Percentiles rank a stretch among this genome's conserved stretches.
Conservation (phyloP, 2,888 invertebrate genomes). For the Caenorhabditis sp. region DNA sequence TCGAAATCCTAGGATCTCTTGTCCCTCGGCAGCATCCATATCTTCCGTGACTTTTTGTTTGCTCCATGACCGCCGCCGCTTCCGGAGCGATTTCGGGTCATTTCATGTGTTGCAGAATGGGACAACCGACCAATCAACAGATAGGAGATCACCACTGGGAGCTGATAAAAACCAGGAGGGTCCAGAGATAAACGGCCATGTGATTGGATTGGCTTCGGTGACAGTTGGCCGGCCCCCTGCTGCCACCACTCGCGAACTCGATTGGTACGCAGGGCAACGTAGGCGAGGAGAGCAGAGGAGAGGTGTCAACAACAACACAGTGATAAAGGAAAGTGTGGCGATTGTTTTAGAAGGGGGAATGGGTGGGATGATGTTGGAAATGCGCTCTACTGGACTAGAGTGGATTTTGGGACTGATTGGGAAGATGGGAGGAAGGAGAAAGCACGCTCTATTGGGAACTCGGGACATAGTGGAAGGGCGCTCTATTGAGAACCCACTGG, state of each 20-base stretch:
- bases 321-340: too few relatives aligned
- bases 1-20: neutral
- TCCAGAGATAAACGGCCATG: slow-evolving; percentile 47
- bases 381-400: neutral
- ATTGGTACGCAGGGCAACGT: too few relatives aligned
- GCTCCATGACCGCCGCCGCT: slow-evolving; percentile 25
- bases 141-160: neutral
- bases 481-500: too few relatives aligned
- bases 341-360: neutral
- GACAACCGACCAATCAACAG: slow-evolving; percentile 48
- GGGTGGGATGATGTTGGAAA: neutral
- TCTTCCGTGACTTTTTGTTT: slow-evolving; percentile 5
- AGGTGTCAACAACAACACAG: slow-evolving; percentile 14
- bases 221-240: slow-evolving; percentile 32
- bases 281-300: too few relatives aligned
- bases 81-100: slow-evolving; percentile 24
- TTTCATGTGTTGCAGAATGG: slow-evolving; percentile 45
- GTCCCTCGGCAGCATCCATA: neutral
- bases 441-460: too few relatives aligned
- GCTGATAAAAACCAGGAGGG: neutral
- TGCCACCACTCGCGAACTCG: slow-evolving; percentile 31
- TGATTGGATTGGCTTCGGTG: slow-evolving; percentile 39
- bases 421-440: too few relatives aligned
- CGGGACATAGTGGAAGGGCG: too few relatives aligned
- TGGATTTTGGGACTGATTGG: too few relatives aligned